phyloP scores from a whole-genome alignment of 2,113 vertebrate genomes.

The Cynoglossus semilaevis region DNA sequence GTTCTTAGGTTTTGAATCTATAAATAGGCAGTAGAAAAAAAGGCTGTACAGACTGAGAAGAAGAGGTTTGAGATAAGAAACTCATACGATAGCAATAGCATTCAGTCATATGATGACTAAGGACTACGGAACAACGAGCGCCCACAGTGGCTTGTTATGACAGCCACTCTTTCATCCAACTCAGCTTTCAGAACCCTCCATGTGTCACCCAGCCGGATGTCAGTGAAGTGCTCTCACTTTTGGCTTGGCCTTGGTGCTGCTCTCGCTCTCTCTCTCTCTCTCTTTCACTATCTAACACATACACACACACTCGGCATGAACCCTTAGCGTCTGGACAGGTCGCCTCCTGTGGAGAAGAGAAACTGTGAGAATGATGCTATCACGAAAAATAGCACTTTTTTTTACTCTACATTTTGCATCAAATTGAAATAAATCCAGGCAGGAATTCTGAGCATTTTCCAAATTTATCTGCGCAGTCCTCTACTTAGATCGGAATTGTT shows the following conservation, averaged over 20 bases:
- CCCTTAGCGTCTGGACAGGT: conserved; percentile 75
- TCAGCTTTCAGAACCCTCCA: conserved; percentile 14
- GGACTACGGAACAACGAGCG: conserved; percentile 47
- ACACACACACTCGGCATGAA: conserved; percentile 1
- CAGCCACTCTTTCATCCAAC: conserved; percentile 11
- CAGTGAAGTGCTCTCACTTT: conserved; percentile 1
- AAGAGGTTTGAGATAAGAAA: conserved; percentile 47
- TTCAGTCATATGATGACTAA: conserved; percentile 72
- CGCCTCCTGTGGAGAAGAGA: conserved; percentile 66
- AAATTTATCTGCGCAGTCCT: no score
- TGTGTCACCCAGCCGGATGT: no score
- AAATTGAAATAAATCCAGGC: no score
- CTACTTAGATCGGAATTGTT: no score
- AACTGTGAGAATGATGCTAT: conserved; percentile 1
- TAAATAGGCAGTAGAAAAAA: conserved; percentile 47
- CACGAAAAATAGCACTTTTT: no score
- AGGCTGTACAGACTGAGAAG: conserved; percentile 64
- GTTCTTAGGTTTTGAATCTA: conserved; percentile 50
- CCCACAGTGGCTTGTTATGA: conserved; percentile 2
- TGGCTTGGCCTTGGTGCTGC: background rate
- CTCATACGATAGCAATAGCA: conserved; percentile 43
- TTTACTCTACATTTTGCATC: no score
- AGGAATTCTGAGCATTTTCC: no score
- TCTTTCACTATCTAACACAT: background rate
- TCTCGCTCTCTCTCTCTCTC: background rate